Evolutionary conservation across 2,888 invertebrate species (phyloP).

Genomic region (Adineta ricciae): DNA sequence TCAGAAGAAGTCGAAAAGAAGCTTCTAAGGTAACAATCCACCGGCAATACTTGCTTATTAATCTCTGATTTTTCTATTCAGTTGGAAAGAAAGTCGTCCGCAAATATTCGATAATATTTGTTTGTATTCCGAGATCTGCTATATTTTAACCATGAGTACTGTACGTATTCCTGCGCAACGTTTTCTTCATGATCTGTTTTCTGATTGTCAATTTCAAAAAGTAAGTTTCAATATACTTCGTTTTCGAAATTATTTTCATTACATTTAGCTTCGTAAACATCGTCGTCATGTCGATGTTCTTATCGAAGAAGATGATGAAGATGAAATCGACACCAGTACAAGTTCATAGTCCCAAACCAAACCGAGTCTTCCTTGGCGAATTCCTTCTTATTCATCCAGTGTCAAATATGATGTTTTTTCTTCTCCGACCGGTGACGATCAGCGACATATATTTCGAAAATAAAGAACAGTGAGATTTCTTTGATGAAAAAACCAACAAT

Average conservation of each 20-base stretch:
- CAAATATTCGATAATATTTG: conserved; percentile 66
- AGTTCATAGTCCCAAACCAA: no score
- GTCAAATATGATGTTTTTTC: background rate
- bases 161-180: conserved; percentile 72
- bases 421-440: background rate
- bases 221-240: conserved; percentile 33
- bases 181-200: conserved; percentile 82
- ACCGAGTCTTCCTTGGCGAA: background rate
- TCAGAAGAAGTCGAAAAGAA: background rate
- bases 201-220: conserved; percentile 66
- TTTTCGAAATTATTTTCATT: no score
- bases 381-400: background rate
- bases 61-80: conserved; percentile 38
- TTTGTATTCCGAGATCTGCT: conserved; percentile 80
- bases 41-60: no score
- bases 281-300: background rate
- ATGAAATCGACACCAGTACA: background rate
- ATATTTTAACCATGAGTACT: conserved; percentile 65
- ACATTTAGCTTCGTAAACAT: background rate
- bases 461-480: background rate
- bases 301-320: background rate
- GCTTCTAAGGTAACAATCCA: no score
- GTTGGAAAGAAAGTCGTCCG: conserved; percentile 55
- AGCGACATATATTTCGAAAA: background rate
- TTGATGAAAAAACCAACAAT: background rate